Evolutionary conservation across 2,797 vertebrate species (phyloP), one percentile per base, ranked within the genome.

Genomic region (Hemibagrus guttatus): DNA sequence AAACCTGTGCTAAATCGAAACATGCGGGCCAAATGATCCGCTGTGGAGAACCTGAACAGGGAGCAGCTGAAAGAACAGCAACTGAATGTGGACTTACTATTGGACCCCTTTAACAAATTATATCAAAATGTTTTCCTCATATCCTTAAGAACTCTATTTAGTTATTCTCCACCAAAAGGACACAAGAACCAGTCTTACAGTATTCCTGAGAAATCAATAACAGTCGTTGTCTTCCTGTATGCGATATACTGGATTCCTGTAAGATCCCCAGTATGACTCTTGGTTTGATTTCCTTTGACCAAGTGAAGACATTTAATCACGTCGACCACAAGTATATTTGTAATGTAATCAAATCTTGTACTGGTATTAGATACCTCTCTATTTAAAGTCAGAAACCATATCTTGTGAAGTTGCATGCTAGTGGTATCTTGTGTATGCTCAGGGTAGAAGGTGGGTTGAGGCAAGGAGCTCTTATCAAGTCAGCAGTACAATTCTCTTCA

Each of bases 261-360:
- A 85, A 71, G 23, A 17, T 59, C 39, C 69, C 23, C 46, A 11
- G 35, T 72, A n/a, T 21, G 12, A 59, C 17, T 86, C 11, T 42
- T 80, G 75, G 23, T 56, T 85, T 85, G 17, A 86, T 59, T 81
- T 71, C 78, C 42, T 58, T 74, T 71, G 49, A 86, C 66, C 26
- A 81, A 61, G 35, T 69, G 61, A 54, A 46, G 66, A 58, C 64
- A 68, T 80, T 85, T 71, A 58, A 81, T 80, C 54, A 78, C 9
- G 3, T 54, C 5, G 23, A 80, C 76, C 49, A 72, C 78, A 81
- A 86, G 39, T 52, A 86, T 42, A 66, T 35, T 81, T 49, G 42
- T 9, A 71, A 81, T 58, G 84, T 49, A 85, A 58, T 85, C 19
- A 58, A 80, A 58, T 13, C 84, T n/a, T 71, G 13, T 5, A 23